Percentiles rank a stretch among this genome's conserved stretches.
Evolutionary conservation across 1,140 invertebrate genomes (phyloP).

Genomic region (Halesus radiatus): DNA sequence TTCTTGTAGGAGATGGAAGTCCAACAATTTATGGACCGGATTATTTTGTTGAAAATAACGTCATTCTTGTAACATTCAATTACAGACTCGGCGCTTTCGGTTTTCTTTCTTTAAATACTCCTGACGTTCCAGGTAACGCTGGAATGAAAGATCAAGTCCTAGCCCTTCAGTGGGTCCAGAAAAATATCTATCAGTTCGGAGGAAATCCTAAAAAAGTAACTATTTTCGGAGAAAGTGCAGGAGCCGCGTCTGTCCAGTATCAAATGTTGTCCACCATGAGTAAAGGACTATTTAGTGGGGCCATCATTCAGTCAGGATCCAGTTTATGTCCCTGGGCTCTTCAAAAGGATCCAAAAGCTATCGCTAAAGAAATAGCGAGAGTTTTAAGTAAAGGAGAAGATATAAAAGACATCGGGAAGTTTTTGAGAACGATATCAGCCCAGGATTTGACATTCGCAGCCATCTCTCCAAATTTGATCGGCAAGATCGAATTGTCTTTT

Average conservation of each 20-base stretch:
- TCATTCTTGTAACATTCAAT: conserved; percentile 82
- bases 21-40: conserved; percentile 61
- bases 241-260: conserved; percentile 65
- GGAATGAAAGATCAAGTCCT: conserved; percentile 54
- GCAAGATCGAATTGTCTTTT: not conserved
- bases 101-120: conserved; percentile 75
- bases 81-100: conserved; percentile 82
- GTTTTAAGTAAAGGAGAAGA: too few species aligned
- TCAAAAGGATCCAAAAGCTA: too few species aligned
- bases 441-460: not conserved
- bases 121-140: conserved; percentile 65
- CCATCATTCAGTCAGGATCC: conserved; percentile 73
- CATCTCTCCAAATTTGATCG: not conserved
- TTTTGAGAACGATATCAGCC: not conserved
- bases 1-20: conserved; percentile 66
- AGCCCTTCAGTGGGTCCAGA: conserved; percentile 55
- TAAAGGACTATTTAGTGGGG: conserved; percentile 71
- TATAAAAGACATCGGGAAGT: too few species aligned
- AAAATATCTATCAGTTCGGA: conserved; percentile 76
- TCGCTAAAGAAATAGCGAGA: too few species aligned
- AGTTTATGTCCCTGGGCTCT: conserved; percentile 63
- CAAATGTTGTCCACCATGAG: conserved; percentile 60
- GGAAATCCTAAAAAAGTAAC: conserved; percentile 74
- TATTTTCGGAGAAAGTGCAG: conserved; percentile 71
- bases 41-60: conserved; percentile 71